Conservation (phyloP, 2,113 vertebrate species). For the Antechinus flavipes region DNA sequence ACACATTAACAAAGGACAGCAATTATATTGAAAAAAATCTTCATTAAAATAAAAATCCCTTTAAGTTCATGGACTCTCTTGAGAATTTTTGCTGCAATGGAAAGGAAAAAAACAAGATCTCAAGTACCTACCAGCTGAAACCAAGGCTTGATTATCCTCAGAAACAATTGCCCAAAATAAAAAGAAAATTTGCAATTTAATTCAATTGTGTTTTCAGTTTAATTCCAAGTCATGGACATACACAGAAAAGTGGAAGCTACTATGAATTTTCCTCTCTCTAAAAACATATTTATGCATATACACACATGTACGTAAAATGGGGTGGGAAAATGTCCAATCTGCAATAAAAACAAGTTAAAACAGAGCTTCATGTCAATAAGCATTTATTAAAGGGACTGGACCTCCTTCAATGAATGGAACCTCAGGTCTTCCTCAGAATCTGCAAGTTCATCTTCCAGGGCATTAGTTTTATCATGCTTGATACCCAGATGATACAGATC, state of each 20-base stretch:
- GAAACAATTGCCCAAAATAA: neutral
- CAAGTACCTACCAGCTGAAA: neutral
- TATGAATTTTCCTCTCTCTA: neutral
- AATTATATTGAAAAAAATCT: neutral
- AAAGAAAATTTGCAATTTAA: neutral
- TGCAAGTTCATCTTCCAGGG: too few species aligned
- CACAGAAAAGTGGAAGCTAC: neutral
- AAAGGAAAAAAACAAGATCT: neutral
- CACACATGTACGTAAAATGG: too few species aligned
- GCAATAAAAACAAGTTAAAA: too few species aligned
- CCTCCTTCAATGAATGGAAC: too few species aligned
- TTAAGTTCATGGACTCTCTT: neutral
- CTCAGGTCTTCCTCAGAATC: too few species aligned
- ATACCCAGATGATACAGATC: too few species aligned
- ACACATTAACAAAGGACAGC: neutral
- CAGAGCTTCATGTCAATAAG: too few species aligned
- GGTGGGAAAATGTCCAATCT: too few species aligned
- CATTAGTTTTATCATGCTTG: too few species aligned
- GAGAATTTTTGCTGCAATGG: neutral
- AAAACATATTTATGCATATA: neutral
- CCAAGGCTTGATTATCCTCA: neutral
- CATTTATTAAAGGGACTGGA: too few species aligned
- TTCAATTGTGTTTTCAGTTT: neutral
- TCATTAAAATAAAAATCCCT: neutral
- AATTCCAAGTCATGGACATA: neutral